phyloP scores from a whole-genome alignment of 2,888 invertebrate species.

The Ophioninae sp. region DNA sequence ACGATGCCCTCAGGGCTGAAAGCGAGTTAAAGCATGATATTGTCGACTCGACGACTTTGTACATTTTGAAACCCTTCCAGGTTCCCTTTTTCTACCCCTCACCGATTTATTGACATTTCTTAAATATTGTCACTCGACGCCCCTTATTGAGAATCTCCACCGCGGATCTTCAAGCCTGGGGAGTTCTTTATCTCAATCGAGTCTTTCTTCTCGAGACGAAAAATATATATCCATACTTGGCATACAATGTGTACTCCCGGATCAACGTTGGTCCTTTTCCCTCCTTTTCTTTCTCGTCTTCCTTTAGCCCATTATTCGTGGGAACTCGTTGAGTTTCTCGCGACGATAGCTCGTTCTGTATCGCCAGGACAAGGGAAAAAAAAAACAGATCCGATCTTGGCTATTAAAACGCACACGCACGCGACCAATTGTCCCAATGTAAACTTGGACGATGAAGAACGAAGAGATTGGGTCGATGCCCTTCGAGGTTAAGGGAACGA shows the following conservation, averaged over 20 bases:
- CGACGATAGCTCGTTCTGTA: background rate
- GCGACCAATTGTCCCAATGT: constrained; percentile 58
- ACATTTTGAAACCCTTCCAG: constrained; percentile 49
- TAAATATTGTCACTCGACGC: constrained; percentile 75
- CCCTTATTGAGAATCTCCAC: constrained; percentile 66
- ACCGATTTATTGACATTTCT: constrained; percentile 78
- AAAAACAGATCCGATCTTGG: constrained; percentile 54
- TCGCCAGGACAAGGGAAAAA: constrained; percentile 23
- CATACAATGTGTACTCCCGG: constrained; percentile 35
- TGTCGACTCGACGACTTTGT: constrained; percentile 65
- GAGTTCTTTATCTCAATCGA: constrained; percentile 57
- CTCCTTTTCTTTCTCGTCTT: background rate
- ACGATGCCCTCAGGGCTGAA: constrained; percentile 76
- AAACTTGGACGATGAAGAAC: constrained; percentile 44
- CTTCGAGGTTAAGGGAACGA: constrained; percentile 49
- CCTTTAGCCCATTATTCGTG: constrained; percentile 59
- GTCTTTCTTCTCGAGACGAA: constrained; percentile 49
- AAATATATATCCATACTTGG: background rate
- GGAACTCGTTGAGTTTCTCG: constrained; percentile 49
- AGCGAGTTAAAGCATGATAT: constrained; percentile 66
- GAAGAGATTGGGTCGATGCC: constrained; percentile 45
- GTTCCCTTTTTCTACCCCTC: constrained; percentile 64
- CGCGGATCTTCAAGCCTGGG: constrained; percentile 13
- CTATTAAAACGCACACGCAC: constrained; percentile 66
- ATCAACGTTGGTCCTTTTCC: constrained; percentile 24